Percentiles rank a stretch among this genome's conserved stretches.
Evolutionary conservation across 2,113 vertebrate species (phyloP).

Genomic region (Indicator indicator): DNA sequence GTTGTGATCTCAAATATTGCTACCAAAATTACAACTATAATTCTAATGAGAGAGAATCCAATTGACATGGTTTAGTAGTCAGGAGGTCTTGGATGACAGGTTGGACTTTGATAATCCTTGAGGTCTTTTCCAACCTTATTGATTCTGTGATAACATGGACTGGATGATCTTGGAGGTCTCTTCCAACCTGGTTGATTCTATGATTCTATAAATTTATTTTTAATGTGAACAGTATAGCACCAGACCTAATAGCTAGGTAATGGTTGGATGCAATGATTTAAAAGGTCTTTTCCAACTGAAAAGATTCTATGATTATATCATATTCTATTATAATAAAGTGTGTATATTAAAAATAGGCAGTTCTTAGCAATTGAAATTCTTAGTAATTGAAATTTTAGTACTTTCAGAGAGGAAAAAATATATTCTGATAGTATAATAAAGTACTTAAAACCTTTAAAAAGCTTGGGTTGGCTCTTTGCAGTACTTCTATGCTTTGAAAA

Average conservation of each 20-base stretch:
- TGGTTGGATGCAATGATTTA: too few species aligned
- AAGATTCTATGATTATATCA: too few species aligned
- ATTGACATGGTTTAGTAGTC: too few species aligned
- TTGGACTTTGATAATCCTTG: too few species aligned
- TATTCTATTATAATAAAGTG: not conserved
- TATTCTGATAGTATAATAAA: not conserved
- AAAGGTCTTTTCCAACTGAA: too few species aligned
- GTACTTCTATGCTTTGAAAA: not conserved
- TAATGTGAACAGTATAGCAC: not conserved
- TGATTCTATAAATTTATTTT: not conserved
- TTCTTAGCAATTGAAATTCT: not conserved
- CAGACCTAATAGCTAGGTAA: too few species aligned
- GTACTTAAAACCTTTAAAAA: not conserved
- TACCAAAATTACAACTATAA: not conserved
- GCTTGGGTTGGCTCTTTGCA: rapidly evolving
- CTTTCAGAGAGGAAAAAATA: not conserved
- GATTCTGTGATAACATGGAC: too few species aligned
- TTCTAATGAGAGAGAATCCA: not conserved
- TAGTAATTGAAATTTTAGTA: not conserved
- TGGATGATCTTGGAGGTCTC: too few species aligned
- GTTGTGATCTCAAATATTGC: not conserved
- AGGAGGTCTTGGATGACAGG: too few species aligned
- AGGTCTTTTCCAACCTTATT: too few species aligned
- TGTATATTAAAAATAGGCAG: not conserved
- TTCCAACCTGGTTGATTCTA: too few species aligned